A percentile compares a stretch with the other conserved stretches of the same genome.
These are phyloP conservation scores for Octodonta nipae DNA, from an alignment of 2,888 invertebrate genomes.

Conservation along the genomic window DNA sequence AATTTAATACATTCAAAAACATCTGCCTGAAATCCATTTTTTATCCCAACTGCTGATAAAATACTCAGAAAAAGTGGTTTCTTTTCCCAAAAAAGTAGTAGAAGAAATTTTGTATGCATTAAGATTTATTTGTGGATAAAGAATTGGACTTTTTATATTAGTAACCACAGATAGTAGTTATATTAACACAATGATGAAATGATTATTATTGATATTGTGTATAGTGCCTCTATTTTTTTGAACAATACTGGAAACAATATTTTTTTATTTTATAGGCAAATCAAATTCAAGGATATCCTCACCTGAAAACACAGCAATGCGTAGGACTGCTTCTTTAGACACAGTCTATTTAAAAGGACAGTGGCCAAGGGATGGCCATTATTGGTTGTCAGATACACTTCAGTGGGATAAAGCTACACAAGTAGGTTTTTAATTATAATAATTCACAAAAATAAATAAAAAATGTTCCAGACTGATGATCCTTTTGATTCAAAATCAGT, in stretches of 20 bases:
- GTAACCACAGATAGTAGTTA: no score
- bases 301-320: slow-evolving; percentile 34
- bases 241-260: slow-evolving; percentile 1
- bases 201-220: no score
- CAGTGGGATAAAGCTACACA: slow-evolving; percentile 69
- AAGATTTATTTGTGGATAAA: no score
- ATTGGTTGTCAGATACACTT: slow-evolving; percentile 51
- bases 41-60: no score
- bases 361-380: slow-evolving; percentile 59
- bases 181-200: no score
- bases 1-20: no score
- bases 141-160: no score
- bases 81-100: no score
- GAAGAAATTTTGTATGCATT: no score
- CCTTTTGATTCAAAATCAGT: slow-evolving; percentile 39
- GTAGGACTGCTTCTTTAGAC: slow-evolving; percentile 67
- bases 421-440: slow-evolving; percentile 36
- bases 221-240: neutral
- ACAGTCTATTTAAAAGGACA: slow-evolving; percentile 66
- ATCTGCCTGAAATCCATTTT: no score
- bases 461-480: slow-evolving; percentile 52
- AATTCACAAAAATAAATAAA: neutral
- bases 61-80: no score
- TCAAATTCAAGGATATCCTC: slow-evolving; percentile 38
- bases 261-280: slow-evolving; percentile 33